Conservation (phyloP, 2,888 invertebrate species). For the Orthosia incerta region DNA sequence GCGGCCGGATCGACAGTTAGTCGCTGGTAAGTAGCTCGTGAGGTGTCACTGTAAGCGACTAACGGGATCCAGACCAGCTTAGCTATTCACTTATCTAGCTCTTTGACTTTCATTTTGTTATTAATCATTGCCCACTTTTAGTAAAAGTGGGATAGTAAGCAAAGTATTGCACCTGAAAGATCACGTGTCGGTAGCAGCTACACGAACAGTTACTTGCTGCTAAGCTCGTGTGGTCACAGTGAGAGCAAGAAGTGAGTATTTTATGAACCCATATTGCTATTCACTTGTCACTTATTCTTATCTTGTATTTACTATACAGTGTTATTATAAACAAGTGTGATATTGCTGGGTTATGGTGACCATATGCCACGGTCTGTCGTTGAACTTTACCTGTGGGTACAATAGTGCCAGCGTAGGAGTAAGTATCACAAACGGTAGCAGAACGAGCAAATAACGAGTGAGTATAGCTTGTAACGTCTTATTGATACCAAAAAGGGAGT, state of each 20-base stretch:
- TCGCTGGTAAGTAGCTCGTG: slow-evolving; percentile 70
- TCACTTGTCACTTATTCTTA: too few relatives aligned
- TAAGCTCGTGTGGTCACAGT: slow-evolving; percentile 68
- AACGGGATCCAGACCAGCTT: too few relatives aligned
- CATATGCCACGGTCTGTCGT: too few relatives aligned
- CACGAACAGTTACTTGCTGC: slow-evolving; percentile 72
- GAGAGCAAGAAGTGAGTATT: neutral
- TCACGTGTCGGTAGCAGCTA: slow-evolving; percentile 76
- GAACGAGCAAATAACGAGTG: slow-evolving; percentile 5
- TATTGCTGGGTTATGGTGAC: too few relatives aligned
- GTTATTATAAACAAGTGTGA: too few relatives aligned
- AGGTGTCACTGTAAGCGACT: slow-evolving; percentile 31
- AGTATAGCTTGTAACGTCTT: neutral
- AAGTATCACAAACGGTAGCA: slow-evolving; percentile 40
- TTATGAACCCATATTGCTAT: too few relatives aligned
- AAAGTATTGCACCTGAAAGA: slow-evolving; percentile 80
- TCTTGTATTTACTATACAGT: too few relatives aligned
- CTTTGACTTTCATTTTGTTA: too few relatives aligned
- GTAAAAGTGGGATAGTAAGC: neutral
- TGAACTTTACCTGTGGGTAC: too few relatives aligned
- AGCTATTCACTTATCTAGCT: too few relatives aligned
- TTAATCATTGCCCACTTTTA: too few relatives aligned
- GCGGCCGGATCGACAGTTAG: slow-evolving; percentile 81
- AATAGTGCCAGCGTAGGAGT: too few relatives aligned
- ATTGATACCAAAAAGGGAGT: neutral